Conservation (phyloP, 2,113 vertebrate species). For the Syrrhaptes paradoxus region DNA sequence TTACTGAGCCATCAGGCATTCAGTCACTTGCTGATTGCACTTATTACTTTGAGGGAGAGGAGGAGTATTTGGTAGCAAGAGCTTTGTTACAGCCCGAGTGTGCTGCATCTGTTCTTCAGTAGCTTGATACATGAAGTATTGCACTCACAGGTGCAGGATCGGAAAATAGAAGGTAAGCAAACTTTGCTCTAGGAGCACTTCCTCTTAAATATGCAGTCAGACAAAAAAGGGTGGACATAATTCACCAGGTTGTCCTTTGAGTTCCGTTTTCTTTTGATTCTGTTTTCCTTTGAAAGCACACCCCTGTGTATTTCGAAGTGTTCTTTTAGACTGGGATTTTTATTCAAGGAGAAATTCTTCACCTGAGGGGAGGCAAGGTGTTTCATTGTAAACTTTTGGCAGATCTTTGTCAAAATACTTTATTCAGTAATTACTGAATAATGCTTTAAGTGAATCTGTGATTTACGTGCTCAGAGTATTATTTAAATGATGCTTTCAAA, state of each 20-base stretch:
- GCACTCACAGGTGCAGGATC: background rate
- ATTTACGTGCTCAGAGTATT: background rate
- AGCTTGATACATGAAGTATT: background rate
- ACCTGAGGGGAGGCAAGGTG: background rate
- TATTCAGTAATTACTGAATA: background rate
- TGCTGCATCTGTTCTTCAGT: background rate
- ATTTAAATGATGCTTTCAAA: background rate
- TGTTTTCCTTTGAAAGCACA: background rate
- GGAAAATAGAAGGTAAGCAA: background rate
- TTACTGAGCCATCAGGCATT: background rate
- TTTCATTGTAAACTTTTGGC: background rate
- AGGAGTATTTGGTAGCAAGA: background rate
- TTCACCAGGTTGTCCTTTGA: background rate
- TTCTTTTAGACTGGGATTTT: background rate
- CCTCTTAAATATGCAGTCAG: background rate
- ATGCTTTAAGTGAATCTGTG: background rate
- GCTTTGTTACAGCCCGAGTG: background rate
- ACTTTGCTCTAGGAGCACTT: background rate
- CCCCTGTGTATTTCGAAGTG: background rate
- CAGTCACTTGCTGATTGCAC: background rate
- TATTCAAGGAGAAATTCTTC: background rate
- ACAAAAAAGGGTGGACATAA: background rate
- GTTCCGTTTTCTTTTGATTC: background rate
- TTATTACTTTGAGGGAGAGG: background rate
- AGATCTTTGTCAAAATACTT: background rate